Conservation (phyloP, 2,113 vertebrate genomes). For the Brachypodius melanocephalos region DNA sequence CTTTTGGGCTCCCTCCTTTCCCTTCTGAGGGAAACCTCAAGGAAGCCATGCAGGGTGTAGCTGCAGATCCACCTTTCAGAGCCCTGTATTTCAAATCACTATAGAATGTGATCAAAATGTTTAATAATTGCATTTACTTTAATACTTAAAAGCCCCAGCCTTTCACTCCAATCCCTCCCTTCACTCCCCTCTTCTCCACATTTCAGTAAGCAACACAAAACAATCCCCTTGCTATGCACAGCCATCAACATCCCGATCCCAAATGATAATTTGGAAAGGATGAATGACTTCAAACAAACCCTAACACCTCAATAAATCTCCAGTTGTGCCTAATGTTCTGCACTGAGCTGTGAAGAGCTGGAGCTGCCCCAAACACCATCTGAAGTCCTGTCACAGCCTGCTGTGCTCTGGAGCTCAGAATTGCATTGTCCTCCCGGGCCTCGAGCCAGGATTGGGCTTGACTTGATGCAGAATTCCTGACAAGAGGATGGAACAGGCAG, state of each 20-base stretch:
- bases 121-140: not conserved
- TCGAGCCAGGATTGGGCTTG: accelerated
- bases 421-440: not conserved
- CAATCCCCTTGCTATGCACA: not conserved
- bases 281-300: not conserved
- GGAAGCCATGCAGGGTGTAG: not conserved
- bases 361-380: not conserved
- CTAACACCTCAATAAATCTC: not conserved
- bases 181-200: not conserved
- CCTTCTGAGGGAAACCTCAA: not conserved
- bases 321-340: not conserved
- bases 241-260: not conserved
- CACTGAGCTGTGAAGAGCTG: not conserved
- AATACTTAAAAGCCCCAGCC: not conserved
- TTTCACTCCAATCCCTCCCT: not conserved
- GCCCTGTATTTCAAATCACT: not conserved
- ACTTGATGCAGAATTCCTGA: not conserved
- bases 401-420: not conserved
- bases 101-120: not conserved
- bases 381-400: not conserved
- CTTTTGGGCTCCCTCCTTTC: not conserved
- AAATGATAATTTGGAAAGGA: not conserved
- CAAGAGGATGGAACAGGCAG: not conserved
- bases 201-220: not conserved
- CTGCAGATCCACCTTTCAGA: not conserved